A percentile compares a stretch with the other conserved stretches of the same genome.
Evolutionary conservation across 2,888 invertebrate species (phyloP).

Genomic region (Dendrolimus houi): DNA sequence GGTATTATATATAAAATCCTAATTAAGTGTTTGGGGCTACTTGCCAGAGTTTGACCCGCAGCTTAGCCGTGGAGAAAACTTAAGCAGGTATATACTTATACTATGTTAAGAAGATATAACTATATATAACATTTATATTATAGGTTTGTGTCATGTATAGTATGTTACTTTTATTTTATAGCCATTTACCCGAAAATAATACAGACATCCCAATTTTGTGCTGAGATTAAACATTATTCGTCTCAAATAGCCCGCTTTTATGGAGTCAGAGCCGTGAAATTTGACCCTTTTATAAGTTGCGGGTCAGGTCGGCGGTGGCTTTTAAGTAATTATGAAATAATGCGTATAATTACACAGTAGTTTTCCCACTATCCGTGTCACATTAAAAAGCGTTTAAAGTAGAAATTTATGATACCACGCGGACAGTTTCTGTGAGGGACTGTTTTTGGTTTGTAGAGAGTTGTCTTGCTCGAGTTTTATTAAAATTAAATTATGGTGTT

Average conservation of each 20-base stretch:
- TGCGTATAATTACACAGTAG: slow-evolving; percentile 1
- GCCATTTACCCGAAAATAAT: neutral
- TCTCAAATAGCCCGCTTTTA: neutral
- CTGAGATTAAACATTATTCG: neutral
- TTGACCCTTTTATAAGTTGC: slow-evolving; percentile 9
- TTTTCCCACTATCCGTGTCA: neutral
- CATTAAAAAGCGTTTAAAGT: neutral
- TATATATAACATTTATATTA: no score
- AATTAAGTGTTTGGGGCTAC: no score
- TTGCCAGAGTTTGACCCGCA: no score
- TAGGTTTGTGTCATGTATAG: no score
- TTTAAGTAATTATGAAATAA: slow-evolving; percentile 15
- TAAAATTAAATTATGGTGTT: no score
- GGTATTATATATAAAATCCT: no score
- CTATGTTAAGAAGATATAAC: no score
- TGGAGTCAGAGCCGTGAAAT: neutral
- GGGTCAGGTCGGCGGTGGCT: slow-evolving; percentile 6
- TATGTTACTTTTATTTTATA: no score
- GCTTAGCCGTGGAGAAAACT: no score
- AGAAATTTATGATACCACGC: neutral
- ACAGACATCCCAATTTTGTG: neutral
- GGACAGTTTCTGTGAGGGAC: neutral
- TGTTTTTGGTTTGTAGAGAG: no score
- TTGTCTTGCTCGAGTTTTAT: no score
- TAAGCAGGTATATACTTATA: no score